Evolutionary conservation across 1,140 invertebrate species (phyloP), one percentile per base, ranked within the genome.

Genomic region (Littorina saxatilis): DNA sequence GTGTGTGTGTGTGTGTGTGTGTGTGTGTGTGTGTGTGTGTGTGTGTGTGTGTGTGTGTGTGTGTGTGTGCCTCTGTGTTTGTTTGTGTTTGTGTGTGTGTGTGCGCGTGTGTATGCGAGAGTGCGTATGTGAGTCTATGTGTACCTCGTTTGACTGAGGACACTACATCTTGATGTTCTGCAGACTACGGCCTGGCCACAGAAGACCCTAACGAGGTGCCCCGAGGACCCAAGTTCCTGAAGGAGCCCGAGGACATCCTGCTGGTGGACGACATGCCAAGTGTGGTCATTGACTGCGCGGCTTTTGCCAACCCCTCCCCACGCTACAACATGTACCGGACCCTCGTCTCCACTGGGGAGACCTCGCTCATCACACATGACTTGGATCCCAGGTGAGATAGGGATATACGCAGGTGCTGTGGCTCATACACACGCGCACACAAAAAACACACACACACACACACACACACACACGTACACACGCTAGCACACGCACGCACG

Each of bases 291-390:
- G 87, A 95, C 85, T 99, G 97, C 92, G 93, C 96, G 77, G 97
- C 97, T 81, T 95, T 95, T 74, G 97, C 97, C 3, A 98, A 96
- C 92, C 98, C 98, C 3, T 94, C 96, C 15, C 97, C 98, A 0
- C 95, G 95, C 5, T 99, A 99, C 91, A 94, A 96, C 89, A 99
- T 98, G 97, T 99, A 95, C 88, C 47, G 78, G 0, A 72, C 58
- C 17, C 55, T 55, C 20, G 17, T 11, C 27, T 29, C n/a, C 40
- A 37, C 96, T 47, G 82, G 84, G 23, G 15, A 58, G 20, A 83
- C 73, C 76, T 79, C 81, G 23, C 35, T 55, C 11, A 52, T 85
- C 39, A 70, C 75, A 37, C 37, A 63, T 20, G 80, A 78, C 43
- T 32, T 80, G 76, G 58, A 78, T 37, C 7, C 35, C 11, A 37